phyloP scores from a whole-genome alignment of 2,113 vertebrate genomes.

The Archilochus colubris region DNA sequence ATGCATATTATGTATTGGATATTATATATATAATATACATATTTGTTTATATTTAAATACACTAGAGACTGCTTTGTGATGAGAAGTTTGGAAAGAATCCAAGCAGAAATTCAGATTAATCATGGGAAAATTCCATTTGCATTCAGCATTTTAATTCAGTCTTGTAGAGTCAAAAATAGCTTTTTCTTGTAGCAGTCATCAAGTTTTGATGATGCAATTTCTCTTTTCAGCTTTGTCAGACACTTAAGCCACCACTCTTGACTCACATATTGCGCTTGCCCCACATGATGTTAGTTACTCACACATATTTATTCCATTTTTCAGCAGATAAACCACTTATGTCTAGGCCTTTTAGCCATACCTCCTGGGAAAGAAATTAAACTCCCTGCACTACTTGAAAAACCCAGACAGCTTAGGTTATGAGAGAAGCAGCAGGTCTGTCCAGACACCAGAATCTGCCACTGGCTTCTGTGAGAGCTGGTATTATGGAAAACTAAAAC shows the following conservation, averaged over 20 bases:
- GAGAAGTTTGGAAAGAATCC: not conserved
- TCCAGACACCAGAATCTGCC: not conserved
- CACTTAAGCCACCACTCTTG: not conserved
- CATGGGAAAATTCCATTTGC: not conserved
- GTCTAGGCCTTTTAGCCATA: not conserved
- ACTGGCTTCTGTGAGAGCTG: not conserved
- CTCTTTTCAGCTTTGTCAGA: constrained; percentile 18
- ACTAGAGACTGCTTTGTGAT: not conserved
- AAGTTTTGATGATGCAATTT: not conserved
- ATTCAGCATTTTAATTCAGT: constrained; percentile 29
- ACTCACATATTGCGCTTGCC: not conserved
- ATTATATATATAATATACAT: too few species aligned
- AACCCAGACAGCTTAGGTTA: not conserved
- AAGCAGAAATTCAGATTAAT: not conserved
- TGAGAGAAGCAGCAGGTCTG: not conserved
- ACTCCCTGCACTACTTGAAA: not conserved
- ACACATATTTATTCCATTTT: constrained; percentile 8
- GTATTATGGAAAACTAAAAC: not conserved
- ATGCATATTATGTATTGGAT: not conserved
- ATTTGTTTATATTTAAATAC: not conserved
- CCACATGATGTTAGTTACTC: constrained; percentile 32
- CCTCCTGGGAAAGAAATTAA: constrained; percentile 2
- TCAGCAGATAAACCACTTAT: not conserved
- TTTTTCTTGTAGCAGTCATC: not conserved
- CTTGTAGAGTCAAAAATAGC: not conserved